Evolutionary conservation across 2,113 vertebrate species (phyloP).

Genomic region (Phyllostomus discolor): DNA sequence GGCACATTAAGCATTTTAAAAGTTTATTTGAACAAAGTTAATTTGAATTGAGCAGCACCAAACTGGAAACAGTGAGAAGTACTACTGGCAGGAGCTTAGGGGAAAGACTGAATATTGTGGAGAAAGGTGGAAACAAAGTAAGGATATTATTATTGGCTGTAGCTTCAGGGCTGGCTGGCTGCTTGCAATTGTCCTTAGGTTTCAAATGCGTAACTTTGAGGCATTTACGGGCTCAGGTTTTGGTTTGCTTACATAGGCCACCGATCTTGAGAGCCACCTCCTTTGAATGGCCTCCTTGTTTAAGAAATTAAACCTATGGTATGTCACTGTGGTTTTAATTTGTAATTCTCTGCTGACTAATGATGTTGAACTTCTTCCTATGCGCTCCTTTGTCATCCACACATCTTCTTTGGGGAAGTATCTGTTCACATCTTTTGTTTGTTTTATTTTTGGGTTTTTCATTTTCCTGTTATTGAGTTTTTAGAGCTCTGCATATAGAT

Average conservation of each 20-base stretch:
- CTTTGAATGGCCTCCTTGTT: background rate
- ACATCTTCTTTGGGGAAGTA: background rate
- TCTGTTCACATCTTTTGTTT: background rate
- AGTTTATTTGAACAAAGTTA: background rate
- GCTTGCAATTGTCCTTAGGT: background rate
- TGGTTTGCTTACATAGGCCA: background rate
- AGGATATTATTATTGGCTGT: background rate
- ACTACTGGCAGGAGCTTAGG: background rate
- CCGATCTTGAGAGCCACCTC: background rate
- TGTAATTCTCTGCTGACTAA: background rate
- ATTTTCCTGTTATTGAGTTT: conserved; percentile 14
- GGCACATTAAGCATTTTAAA: background rate
- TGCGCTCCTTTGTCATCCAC: background rate
- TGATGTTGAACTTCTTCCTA: background rate
- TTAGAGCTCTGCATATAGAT: background rate
- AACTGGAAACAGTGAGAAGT: background rate
- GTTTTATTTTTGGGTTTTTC: background rate
- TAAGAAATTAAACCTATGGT: background rate
- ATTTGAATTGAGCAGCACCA: background rate
- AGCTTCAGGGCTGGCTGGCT: background rate
- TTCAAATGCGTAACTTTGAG: background rate
- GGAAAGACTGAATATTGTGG: background rate
- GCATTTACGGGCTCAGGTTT: background rate
- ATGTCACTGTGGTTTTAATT: background rate
- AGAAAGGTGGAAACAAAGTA: background rate